A percentile compares a stretch with the other conserved stretches of the same genome.
Conservation (phyloP, 2,888 invertebrate genomes). For the Folsomia candida region DNA sequence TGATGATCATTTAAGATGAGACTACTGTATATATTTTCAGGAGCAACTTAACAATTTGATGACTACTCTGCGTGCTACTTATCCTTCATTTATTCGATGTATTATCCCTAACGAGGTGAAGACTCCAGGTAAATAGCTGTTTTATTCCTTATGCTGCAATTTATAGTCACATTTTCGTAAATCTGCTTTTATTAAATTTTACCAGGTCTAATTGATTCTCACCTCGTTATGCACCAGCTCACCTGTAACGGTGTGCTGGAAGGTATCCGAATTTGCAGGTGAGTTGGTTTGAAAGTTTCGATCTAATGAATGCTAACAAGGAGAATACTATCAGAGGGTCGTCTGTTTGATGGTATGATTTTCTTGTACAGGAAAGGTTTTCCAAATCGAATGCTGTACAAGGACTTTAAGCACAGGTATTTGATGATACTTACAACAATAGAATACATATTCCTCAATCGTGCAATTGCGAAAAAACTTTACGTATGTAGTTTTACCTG, state of each 20-base stretch:
- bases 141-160: background rate
- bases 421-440: background rate
- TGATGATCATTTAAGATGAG: no score
- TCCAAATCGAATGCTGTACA: constrained; percentile 21
- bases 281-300: no score
- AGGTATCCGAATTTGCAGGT: constrained; percentile 25
- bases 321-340: no score
- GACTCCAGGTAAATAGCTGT: constrained; percentile 8
- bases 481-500: background rate
- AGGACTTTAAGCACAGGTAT: constrained; percentile 17
- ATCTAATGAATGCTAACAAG: no score
- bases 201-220: constrained; percentile 17
- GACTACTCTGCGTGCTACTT: constrained; percentile 21
- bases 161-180: background rate
- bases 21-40: no score
- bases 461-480: no score
- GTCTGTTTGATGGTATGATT: no score
- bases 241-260: constrained; percentile 25
- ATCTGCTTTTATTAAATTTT: no score
- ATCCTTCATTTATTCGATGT: constrained; percentile 25
- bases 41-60: constrained; percentile 22
- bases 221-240: constrained; percentile 22
- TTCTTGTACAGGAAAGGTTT: constrained; percentile 21
- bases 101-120: constrained; percentile 26
- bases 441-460: background rate